Base-by-base conservation (phyloP, 92 coral and sea anemone genomes). In the Heliopora coerulea region DNA sequence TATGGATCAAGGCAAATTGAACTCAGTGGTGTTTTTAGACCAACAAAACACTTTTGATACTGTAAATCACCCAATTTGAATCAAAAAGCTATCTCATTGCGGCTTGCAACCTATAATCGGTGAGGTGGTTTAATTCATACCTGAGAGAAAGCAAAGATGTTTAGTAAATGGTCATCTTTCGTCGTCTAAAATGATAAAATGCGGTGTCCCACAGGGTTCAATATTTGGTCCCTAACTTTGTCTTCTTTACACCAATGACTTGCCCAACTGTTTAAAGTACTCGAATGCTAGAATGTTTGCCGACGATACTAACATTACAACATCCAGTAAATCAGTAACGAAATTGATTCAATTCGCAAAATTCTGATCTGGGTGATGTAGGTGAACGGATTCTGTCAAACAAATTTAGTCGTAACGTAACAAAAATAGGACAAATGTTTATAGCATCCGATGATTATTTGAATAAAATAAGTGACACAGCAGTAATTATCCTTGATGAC, bases 251-350 rank as follows among this genome's bases (percentile, higher is more conserved):
- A 72, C 25, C 31, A 72, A 72, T 57, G 78, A 72, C 26, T 39
- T 72, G 27, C 66, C 78, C 21, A 33, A 35, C 21, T 37, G 64
- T 57, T 24, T 72, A 27, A 50, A 12, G 15, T 0, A 34, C 39
- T 54, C 78, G 13, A 29, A 4, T 26, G 8, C 50, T 30, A 44
- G 49, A 23, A 28, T 72, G 50, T 72, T 72, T 35, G 78, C 78
- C 20, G 78, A 54, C 49, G 78, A 72, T 30, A 72, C 78, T 21
- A 72, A 56, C 33, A 56, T 56, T 54, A 34, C 62, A 10, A 56
- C 46, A 27, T 56, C 41, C 29, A 62, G 64, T 24, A 54, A 34
- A 28, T 24, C 61, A 3, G 37, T 37, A 1, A 27, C 17, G 1
- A 31, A 56, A 54, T 21, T 72, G 32, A 35, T 49, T 10, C 48